These are phyloP conservation scores for Trachurus trachurus DNA, from an alignment of 2,797 vertebrate genomes.

Conservation along the genomic window DNA sequence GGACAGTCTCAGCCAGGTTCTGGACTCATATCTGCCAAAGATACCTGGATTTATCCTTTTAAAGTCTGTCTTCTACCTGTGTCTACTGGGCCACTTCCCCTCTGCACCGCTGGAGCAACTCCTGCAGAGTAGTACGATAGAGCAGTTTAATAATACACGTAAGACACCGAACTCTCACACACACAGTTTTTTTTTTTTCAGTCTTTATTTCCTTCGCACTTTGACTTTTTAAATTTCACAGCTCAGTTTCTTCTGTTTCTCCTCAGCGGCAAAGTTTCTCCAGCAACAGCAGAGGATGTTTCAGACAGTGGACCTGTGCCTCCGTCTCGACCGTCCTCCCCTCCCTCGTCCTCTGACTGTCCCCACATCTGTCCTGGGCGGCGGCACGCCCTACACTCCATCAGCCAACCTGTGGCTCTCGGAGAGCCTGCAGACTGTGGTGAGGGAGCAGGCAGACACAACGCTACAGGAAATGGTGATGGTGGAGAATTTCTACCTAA, in stretches of 20 bases:
- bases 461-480: conserved; percentile 58
- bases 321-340: conserved; percentile 86
- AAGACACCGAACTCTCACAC: neutral
- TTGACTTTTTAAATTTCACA: neutral
- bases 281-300: conserved; percentile 79
- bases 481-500: conserved; percentile 64
- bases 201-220: neutral
- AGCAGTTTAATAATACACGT: conserved; percentile 82
- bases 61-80: conserved; percentile 82
- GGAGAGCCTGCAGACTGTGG: conserved; percentile 17
- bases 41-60: conserved; percentile 84
- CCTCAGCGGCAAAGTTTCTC: conserved; percentile 68
- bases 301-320: conserved; percentile 83
- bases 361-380: conserved; percentile 46
- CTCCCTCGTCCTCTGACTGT: conserved; percentile 57
- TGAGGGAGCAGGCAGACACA: neutral
- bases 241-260: neutral
- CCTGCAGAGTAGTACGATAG: conserved; percentile 79
- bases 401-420: conserved; percentile 11
- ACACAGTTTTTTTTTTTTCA: neutral
- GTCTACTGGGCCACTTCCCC: conserved; percentile 88
- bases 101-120: conserved; percentile 84
- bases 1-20: conserved; percentile 75
- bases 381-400: conserved; percentile 15
- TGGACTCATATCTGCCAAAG: conserved; percentile 85